Evolutionary conservation across 30 jellyfish, hydroid and myxozoan species (phyloP).

Genomic region (Turritopsis dohrnii): DNA sequence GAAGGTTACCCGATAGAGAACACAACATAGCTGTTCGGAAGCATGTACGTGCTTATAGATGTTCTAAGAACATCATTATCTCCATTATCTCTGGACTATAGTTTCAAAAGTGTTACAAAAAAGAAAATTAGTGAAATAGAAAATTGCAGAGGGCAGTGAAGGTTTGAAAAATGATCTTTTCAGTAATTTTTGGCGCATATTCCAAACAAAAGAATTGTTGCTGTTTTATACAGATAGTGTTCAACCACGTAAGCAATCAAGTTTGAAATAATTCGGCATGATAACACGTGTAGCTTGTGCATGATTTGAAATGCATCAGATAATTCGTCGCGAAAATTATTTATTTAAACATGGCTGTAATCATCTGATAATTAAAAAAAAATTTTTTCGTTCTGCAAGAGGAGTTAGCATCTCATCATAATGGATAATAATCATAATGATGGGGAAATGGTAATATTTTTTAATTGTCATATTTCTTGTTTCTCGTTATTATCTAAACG

Average conservation of each 20-base stretch:
- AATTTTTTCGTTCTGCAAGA: not conserved
- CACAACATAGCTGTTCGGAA: too few species aligned
- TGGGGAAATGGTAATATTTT: too few species aligned
- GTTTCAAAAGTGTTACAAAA: too few species aligned
- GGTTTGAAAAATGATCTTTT: too few species aligned
- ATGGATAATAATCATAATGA: not conserved
- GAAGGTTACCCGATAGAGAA: too few species aligned
- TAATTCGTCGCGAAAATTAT: not conserved
- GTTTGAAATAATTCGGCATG: not conserved
- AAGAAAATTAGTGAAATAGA: too few species aligned
- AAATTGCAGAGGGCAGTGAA: too few species aligned
- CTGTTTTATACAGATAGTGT: not conserved
- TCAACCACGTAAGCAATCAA: not conserved
- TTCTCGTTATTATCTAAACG: too few species aligned
- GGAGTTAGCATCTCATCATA: not conserved
- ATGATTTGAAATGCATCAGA: not conserved
- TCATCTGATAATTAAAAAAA: not conserved
- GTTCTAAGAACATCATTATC: too few species aligned
- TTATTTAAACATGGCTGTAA: not conserved
- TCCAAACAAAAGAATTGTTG: not conserved
- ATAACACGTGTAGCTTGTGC: not conserved
- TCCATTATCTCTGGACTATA: too few species aligned
- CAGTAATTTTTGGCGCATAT: not conserved
- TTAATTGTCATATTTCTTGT: too few species aligned
- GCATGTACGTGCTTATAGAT: too few species aligned